Percentiles rank a stretch among this genome's conserved stretches.
Conservation (phyloP, 2,113 vertebrate genomes). For the Heterochromis multidens region DNA sequence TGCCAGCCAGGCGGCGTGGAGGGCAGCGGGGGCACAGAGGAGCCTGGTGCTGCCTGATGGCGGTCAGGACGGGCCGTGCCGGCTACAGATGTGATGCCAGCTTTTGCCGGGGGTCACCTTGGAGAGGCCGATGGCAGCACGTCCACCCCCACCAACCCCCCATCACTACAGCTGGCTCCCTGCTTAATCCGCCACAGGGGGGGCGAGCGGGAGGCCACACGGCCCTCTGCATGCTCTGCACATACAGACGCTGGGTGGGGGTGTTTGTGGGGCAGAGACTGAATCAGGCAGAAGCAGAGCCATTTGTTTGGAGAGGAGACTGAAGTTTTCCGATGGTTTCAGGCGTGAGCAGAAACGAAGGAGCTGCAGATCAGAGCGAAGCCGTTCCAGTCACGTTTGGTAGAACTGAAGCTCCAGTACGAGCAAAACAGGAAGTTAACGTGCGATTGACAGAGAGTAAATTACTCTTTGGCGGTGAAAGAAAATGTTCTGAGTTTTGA, state of each 20-base stretch:
- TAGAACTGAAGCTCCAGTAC: background rate
- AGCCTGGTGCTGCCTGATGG: constrained; percentile 45
- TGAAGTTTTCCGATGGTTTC: background rate
- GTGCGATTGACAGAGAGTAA: background rate
- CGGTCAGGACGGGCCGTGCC: constrained; percentile 37
- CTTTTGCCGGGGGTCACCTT: constrained; percentile 61
- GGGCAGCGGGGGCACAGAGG: constrained; percentile 30
- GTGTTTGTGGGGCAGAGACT: background rate
- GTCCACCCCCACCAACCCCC: background rate
- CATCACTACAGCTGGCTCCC: constrained; percentile 42
- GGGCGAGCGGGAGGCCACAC: background rate
- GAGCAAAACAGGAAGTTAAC: background rate
- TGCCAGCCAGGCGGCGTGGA: constrained; percentile 20
- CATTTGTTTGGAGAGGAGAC: background rate
- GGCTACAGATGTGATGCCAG: constrained; percentile 64
- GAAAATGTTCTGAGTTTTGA: background rate
- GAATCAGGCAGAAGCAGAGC: background rate
- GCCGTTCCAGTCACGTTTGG: background rate
- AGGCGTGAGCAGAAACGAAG: background rate
- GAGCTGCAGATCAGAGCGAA: background rate
- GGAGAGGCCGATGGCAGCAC: constrained; percentile 49
- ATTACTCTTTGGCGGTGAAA: no score
- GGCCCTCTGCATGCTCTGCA: background rate
- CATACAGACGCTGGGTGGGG: background rate
- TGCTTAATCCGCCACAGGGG: constrained; percentile 46